Percentiles rank a stretch among this genome's conserved stretches.
Evolutionary conservation across 64 coral and sea anemone genomes (phyloP).

Genomic region (Actinia tenebrosa): DNA sequence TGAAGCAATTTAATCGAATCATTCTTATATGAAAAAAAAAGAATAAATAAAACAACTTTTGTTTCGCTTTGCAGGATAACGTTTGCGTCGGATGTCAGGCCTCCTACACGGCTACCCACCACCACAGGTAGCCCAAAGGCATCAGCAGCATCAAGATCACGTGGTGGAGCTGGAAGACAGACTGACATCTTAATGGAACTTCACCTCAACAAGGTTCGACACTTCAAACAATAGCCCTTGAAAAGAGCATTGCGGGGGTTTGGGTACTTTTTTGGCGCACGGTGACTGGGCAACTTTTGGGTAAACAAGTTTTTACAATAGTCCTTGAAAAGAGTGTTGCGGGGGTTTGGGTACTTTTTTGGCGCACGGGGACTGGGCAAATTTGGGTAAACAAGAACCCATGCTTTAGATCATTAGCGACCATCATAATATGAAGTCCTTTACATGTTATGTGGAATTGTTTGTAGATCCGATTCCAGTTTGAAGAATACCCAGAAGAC

Average conservation of each 20-base stretch:
- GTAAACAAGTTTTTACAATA: background rate
- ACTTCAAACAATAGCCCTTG: background rate
- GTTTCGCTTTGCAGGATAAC: conserved; percentile 55
- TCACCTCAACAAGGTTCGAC: conserved; percentile 74
- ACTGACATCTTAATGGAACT: conserved; percentile 79
- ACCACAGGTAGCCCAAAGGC: conserved; percentile 32
- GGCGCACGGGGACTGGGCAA: background rate
- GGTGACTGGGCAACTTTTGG: background rate
- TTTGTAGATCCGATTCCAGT: conserved; percentile 88
- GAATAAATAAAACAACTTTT: background rate
- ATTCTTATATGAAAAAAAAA: no score
- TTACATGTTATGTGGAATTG: background rate
- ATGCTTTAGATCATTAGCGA: background rate
- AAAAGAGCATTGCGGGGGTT: no score
- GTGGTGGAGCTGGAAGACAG: conserved; percentile 57
- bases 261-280: no score
- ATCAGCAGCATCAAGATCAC: conserved; percentile 7
- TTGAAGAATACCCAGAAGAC: conserved; percentile 83
- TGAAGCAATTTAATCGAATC: no score
- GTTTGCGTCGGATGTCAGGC: conserved; percentile 61
- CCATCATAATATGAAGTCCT: background rate
- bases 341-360: no score
- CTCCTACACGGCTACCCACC: conserved; percentile 10
- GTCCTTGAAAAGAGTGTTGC: no score
- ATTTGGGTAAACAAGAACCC: background rate